phyloP scores from a whole-genome alignment of 2,113 vertebrate species.

The Muntiacus reevesi region DNA sequence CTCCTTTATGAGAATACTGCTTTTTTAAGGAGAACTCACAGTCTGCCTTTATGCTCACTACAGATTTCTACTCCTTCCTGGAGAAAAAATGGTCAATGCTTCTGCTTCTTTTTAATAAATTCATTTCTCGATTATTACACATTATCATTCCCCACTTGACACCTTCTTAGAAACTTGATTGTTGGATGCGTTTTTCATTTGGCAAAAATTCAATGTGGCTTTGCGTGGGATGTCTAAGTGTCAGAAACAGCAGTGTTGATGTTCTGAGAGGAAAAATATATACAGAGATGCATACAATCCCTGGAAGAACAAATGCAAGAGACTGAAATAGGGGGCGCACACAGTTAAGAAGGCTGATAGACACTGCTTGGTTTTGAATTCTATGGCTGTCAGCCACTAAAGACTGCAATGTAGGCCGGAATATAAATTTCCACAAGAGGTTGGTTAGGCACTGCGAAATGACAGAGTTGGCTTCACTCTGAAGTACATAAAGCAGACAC shows the following conservation, averaged over 20 bases:
- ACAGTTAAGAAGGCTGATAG: not conserved
- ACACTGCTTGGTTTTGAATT: slow-evolving; percentile 31
- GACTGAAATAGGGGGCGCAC: not conserved
- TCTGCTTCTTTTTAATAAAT: slow-evolving; percentile 4
- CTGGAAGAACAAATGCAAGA: slow-evolving; percentile 5
- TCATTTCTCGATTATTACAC: slow-evolving; percentile 4
- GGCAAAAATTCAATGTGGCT: slow-evolving; percentile 64
- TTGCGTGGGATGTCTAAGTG: slow-evolving; percentile 46
- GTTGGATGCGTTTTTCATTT: slow-evolving; percentile 55
- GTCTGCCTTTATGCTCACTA: not conserved
- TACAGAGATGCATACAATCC: not conserved
- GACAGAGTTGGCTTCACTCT: not conserved
- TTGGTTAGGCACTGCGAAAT: not conserved
- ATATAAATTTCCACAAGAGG: slow-evolving; percentile 9
- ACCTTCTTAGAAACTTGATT: slow-evolving; percentile 59
- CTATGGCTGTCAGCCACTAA: not conserved
- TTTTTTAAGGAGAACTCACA: not conserved
- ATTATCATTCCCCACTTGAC: slow-evolving; percentile 58
- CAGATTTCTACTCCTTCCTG: not conserved
- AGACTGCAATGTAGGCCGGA: not conserved
- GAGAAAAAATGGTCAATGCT: not conserved
- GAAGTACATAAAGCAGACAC: not conserved
- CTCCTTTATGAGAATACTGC: not conserved
- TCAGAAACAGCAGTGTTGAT: slow-evolving; percentile 36
- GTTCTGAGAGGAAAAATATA: not conserved